phyloP scores from a whole-genome alignment of 1,140 invertebrate species.

The Mamestra configurata region DNA sequence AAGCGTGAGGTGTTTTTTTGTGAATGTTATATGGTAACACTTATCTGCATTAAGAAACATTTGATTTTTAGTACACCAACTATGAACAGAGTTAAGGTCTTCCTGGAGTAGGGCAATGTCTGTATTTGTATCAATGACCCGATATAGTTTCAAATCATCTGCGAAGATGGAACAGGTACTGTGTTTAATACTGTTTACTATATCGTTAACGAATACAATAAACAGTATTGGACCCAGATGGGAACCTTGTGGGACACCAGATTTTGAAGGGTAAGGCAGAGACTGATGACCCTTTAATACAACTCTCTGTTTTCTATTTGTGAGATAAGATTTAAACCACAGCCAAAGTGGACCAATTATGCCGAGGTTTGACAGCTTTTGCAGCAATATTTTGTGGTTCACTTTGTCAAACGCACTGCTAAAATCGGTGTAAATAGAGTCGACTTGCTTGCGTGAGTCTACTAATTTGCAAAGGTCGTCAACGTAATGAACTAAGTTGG shows the following conservation, averaged over 20 bases:
- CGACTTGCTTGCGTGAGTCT: background rate
- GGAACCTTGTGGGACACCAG: background rate
- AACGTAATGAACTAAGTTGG: background rate
- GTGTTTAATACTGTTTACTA: background rate
- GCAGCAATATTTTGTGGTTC: background rate
- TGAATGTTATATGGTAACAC: too few relatives aligned
- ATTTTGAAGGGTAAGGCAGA: background rate
- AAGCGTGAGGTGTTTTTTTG: background rate
- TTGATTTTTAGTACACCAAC: too few relatives aligned
- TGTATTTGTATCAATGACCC: background rate
- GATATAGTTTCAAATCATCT: background rate
- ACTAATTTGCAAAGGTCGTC: background rate
- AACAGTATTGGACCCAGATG: constrained; percentile 1
- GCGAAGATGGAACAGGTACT: background rate
- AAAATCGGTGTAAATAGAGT: constrained; percentile 2
- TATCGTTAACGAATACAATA: background rate
- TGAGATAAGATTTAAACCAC: background rate
- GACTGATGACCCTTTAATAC: background rate
- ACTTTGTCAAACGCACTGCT: background rate
- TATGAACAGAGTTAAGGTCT: background rate
- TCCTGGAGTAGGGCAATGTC: background rate
- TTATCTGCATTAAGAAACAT: too few relatives aligned
- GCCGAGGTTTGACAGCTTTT: background rate
- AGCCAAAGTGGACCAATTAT: background rate
- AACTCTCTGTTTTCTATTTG: background rate